Base-by-base conservation (phyloP, 2,888 invertebrate genomes). In the Cybosia mesomella region DNA sequence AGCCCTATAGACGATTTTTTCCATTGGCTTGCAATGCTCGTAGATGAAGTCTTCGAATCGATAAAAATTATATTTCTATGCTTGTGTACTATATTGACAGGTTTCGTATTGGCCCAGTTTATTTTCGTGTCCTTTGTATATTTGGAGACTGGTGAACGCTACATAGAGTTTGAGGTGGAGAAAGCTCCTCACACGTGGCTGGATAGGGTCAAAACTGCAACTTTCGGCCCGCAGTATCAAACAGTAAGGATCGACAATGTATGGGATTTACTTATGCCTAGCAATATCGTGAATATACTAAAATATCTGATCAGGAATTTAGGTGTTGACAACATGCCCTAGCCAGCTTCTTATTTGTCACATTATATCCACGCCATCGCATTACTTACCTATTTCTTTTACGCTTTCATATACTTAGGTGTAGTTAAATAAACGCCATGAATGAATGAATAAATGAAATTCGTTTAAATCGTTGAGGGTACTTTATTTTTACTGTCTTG, bases 281-380 rank as follows among this genome's bases (percentile, higher is more conserved):
- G 83, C 5, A 92, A 89, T 68, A 28, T 92, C n/a, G 77, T 89
- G 5, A 84, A 81, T 55, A 78, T 92, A 61, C 76, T 92, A 10
- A 87, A 86, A 71, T 86, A 88, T 77, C 55, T 87, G 5, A 77
- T 84, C 10, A 67, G 76, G 9, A 74, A 72, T 43, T 71, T 87
- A 21, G 74, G 62, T n/a, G 24, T n/a, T 13, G 32, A 71, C 28
- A n/a, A 22, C 36, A 5, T 21, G 32, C 2, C 49, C 4, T 62
- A 62, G 36, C n/a, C 49, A 18, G 18, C 18, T 60, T 18, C 32
- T 15, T n/a, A 21, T 32, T 54, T 22, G 61, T 28, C 28, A 15
- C 55, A 57, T 21, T 21, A 11, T 21, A 13, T 32, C 11, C 21
- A n/a, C 2, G 21, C 34, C 1, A n/a, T 18, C 8, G 49, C 49